Conservation (phyloP, 2,797 vertebrate genomes). For the Pygocentrus nattereri region DNA sequence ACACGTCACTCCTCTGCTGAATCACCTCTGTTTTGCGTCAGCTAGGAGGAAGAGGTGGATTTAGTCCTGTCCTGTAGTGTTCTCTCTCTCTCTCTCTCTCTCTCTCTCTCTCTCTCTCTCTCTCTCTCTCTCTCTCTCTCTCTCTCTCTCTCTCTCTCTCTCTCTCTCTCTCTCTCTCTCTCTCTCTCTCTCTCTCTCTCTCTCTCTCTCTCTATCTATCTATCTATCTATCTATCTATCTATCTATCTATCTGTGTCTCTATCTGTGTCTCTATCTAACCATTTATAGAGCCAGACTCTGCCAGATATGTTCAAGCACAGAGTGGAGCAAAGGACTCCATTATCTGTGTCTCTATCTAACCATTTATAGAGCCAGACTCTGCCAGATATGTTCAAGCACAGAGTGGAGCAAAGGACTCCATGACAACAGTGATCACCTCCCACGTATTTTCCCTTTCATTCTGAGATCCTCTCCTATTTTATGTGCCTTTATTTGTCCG, state of each 20-base stretch:
- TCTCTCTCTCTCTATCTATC: slow-evolving; percentile 31
- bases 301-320: slow-evolving; percentile 56
- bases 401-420: slow-evolving; percentile 74
- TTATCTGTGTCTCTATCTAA: too few relatives aligned
- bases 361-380: slow-evolving; percentile 65
- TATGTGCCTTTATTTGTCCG: slow-evolving; percentile 52
- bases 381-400: slow-evolving; percentile 58
- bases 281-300: slow-evolving; percentile 66
- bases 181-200: slow-evolving; percentile 6
- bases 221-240: not conserved
- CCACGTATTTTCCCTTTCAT: not conserved
- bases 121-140: slow-evolving; percentile 29
- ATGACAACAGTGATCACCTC: slow-evolving; percentile 69
- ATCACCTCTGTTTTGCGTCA: not conserved
- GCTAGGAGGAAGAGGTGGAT: not conserved
- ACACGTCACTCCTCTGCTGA: slow-evolving; percentile 19
- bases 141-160: not conserved
- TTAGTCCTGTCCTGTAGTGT: not conserved
- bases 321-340: slow-evolving; percentile 75
- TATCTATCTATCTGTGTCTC: too few relatives aligned
- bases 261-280: too few relatives aligned
- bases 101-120: slow-evolving; percentile 20
- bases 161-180: slow-evolving; percentile 41
- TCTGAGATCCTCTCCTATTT: slow-evolving; percentile 27
- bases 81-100: slow-evolving; percentile 27